Evolutionary conservation across 2,888 invertebrate species (phyloP).

Genomic region (Himalopsyche kuldschensis): DNA sequence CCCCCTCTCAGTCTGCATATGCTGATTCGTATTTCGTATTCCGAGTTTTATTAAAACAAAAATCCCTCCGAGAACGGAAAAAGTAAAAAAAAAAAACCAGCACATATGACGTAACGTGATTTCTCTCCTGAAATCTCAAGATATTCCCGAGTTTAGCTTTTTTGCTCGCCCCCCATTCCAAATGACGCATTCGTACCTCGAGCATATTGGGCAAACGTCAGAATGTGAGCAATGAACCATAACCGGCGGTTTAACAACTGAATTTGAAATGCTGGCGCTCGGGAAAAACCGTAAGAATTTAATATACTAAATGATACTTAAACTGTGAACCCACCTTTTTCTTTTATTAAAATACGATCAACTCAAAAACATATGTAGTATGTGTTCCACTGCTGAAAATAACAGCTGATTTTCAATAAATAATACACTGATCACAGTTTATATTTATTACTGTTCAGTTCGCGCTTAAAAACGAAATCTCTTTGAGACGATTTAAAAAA

Average conservation of each 20-base stretch:
- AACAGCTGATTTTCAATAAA: too few relatives aligned
- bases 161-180: slow-evolving; percentile 10
- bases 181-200: slow-evolving; percentile 25
- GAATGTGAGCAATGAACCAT: slow-evolving; percentile 34
- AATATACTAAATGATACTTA: background rate
- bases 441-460: too few relatives aligned
- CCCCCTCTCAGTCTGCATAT: background rate
- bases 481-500: too few relatives aligned
- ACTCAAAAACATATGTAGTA: too few relatives aligned
- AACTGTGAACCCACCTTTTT: background rate
- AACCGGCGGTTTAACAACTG: slow-evolving; percentile 30
- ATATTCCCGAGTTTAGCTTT: background rate
- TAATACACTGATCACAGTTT: too few relatives aligned
- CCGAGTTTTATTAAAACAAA: background rate
- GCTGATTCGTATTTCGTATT: background rate
- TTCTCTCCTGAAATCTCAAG: background rate
- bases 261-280: slow-evolving; percentile 22
- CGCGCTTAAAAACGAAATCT: too few relatives aligned
- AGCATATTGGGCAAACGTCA: slow-evolving; percentile 30
- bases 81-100: background rate
- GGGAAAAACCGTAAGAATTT: background rate
- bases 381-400: too few relatives aligned
- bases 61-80: background rate
- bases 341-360: too few relatives aligned
- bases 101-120: slow-evolving; percentile 1